These are phyloP conservation scores for Ctenodactylus gundi DNA, from an alignment of 2,113 vertebrate species.

Conservation along the genomic window DNA sequence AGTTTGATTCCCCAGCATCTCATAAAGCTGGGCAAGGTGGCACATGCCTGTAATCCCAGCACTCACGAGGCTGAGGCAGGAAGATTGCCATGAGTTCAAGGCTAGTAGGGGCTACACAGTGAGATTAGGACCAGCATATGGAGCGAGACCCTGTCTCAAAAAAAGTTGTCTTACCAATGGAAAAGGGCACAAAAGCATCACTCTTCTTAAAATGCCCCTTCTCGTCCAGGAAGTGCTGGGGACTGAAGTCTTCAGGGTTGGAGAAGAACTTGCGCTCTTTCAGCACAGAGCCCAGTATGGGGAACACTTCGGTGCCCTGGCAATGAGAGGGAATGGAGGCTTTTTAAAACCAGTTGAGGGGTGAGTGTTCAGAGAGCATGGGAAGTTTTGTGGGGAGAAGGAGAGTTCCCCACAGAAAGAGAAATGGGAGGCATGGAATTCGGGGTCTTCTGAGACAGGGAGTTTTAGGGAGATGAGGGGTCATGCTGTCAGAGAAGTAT, in stretches of 20 bases:
- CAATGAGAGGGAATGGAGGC: neutral
- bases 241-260: constrained; percentile 70
- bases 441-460: neutral
- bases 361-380: neutral
- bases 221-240: constrained; percentile 79
- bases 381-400: neutral
- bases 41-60: too few species aligned
- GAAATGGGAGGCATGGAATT: neutral
- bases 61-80: too few species aligned
- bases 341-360: accelerated
- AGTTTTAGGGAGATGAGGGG: neutral
- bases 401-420: neutral
- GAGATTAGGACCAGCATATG: too few species aligned
- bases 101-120: too few species aligned
- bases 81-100: too few species aligned
- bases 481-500: neutral
- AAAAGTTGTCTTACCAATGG: constrained; percentile 77
- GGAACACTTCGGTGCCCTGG: constrained; percentile 72
- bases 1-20: too few species aligned
- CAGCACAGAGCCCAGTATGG: constrained; percentile 73
- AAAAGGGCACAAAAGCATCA: constrained; percentile 79
- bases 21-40: too few species aligned
- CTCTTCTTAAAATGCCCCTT: constrained; percentile 78
- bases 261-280: constrained; percentile 74
- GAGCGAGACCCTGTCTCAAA: too few species aligned